Evolutionary conservation across 1,140 invertebrate genomes (phyloP), one percentile per base, ranked within the genome.

Genomic region (Schlechtendalia chinensis): DNA sequence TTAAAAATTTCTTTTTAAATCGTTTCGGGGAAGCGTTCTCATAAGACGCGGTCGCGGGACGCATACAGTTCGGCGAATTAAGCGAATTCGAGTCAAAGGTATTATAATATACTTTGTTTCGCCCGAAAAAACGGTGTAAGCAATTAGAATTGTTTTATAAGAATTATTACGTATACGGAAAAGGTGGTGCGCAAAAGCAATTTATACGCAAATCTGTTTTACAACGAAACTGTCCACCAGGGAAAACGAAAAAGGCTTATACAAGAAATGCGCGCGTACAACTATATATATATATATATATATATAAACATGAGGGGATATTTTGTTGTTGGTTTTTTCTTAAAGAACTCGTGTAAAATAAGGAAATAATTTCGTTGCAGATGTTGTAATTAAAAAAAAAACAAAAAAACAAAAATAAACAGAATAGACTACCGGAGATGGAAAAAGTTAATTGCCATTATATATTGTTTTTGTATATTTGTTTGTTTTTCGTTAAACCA

Each of bases 201-300:
- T 79, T 79, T 79, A 79, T 79, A 79, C 75, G 75, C 75, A 79
- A 79, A 79, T 79, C 75, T 63, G 75, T 59, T 79, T 79, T 79
- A 79, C 75, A 79, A 79, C 75, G 47, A 79, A 79, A 79, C 75
- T 79, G 75, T 79, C 75, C 75, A 79, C 75, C 75, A 61, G 75
- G 75, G 75, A 79, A 79, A 79, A 79, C 75, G 56, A 61, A 77
- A 79, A 79, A 79, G 75, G 75, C 58, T 79, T 79, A 39, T 39
- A 72, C 16, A 54, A 72, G 69, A 72, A 72, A 72, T 19, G 67
- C 32, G 32, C 32, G 32, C 32, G 32, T 39, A 39, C 12, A 8
- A 5, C 14, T 32, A 17, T 63, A 63, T 17, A 63, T 5, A 27
- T 50, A 50, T 16, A 71, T 22, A 69, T 11, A 45, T 11, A 59